Conservation (phyloP, 2,797 vertebrate genomes). For the Anabacerthia variegaticeps region DNA sequence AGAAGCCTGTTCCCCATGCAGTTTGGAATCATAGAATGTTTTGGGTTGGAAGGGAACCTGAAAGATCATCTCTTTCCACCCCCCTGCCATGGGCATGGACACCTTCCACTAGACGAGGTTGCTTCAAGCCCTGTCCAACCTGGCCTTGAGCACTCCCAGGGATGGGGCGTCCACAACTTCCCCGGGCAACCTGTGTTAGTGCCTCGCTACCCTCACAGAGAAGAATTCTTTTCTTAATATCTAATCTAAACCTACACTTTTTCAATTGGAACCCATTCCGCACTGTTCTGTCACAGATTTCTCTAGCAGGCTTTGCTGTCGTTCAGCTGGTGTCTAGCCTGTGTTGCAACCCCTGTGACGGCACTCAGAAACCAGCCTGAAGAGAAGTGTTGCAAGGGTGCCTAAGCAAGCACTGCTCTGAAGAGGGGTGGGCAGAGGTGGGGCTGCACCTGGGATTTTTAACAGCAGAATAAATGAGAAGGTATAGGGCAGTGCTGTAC, state of each 20-base stretch:
- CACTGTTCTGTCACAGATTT: neutral
- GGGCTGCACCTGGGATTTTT: conserved; percentile 58
- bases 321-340: conserved; percentile 35
- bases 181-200: neutral
- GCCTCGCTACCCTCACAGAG: neutral
- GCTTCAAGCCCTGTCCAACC: neutral
- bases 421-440: conserved; percentile 65
- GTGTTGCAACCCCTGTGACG: conserved; percentile 31
- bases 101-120: fast-evolving
- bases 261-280: neutral
- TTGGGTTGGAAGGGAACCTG: neutral
- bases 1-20: neutral
- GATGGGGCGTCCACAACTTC: neutral
- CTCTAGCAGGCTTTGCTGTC: conserved; percentile 29
- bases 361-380: neutral
- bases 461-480: conserved; percentile 69
- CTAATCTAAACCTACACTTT: neutral
- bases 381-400: conserved; percentile 23
- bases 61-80: neutral
- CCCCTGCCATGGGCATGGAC: neutral
- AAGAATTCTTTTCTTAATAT: neutral
- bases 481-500: neutral
- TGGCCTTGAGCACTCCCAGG: neutral
- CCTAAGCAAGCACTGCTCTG: neutral
- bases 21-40: neutral